Evolutionary conservation across 2,797 vertebrate species (phyloP).

Genomic region (Esox lucius): DNA sequence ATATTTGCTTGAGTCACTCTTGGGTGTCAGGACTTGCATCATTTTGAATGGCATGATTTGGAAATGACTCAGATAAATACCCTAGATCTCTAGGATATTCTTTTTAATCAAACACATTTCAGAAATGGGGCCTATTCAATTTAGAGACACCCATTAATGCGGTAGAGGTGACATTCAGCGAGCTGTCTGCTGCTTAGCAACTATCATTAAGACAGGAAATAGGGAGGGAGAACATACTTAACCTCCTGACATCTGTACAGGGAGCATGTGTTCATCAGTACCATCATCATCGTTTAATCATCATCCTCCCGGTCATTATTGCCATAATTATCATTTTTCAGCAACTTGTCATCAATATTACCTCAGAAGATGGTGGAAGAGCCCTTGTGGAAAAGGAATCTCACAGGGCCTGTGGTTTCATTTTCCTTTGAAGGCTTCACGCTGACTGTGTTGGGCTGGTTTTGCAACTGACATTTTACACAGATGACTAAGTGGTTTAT

Average conservation of each 20-base stretch:
- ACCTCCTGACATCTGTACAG: constrained; percentile 9
- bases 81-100: constrained; percentile 36
- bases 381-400: neutral
- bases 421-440: neutral
- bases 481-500: neutral
- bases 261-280: constrained; percentile 12
- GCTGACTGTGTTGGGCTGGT: neutral
- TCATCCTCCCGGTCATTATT: constrained; percentile 19
- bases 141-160: constrained; percentile 12
- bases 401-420: neutral
- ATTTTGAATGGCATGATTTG: constrained; percentile 36
- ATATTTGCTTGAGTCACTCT: constrained; percentile 37
- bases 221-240: neutral
- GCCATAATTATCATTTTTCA: neutral
- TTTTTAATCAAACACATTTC: constrained; percentile 41
- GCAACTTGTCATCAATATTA: neutral
- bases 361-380: neutral
- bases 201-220: neutral
- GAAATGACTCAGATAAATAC: constrained; percentile 45
- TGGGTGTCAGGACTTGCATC: constrained; percentile 17
- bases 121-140: constrained; percentile 27
- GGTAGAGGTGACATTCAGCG: constrained; percentile 35
- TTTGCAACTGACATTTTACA: neutral
- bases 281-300: constrained; percentile 10
- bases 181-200: constrained; percentile 38